Evolutionary conservation across 2,888 invertebrate genomes (phyloP).

Genomic region (Dendrolimus houi): DNA sequence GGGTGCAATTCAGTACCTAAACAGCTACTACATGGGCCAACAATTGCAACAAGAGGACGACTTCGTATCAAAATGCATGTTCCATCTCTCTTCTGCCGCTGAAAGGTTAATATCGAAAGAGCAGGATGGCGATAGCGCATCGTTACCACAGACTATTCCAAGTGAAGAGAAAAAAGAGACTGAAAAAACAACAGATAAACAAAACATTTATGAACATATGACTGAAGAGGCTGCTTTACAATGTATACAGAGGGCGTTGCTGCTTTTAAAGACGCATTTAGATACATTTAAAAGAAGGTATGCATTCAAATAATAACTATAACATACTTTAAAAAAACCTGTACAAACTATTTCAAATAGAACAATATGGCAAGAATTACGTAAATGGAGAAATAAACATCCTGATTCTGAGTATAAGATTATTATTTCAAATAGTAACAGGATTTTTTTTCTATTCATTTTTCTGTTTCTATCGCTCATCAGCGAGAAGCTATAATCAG

Average conservation of each 20-base stretch:
- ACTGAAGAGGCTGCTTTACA: conserved; percentile 88
- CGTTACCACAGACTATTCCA: conserved; percentile 17
- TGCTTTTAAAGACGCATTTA: conserved; percentile 93
- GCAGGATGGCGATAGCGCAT: conserved; percentile 36
- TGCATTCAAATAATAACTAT: conserved; percentile 3
- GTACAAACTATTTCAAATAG: too few species aligned
- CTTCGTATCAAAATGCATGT: conserved; percentile 96
- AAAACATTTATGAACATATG: conserved; percentile 67
- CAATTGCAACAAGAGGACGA: conserved; percentile 94
- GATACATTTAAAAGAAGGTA: conserved; percentile 91
- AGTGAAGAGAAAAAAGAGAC: conserved; percentile 33
- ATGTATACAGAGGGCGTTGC: conserved; percentile 92
- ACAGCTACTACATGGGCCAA: conserved; percentile 95
- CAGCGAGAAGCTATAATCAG: too few species aligned
- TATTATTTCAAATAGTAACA: too few species aligned
- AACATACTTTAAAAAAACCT: too few species aligned
- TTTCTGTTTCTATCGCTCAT: too few species aligned
- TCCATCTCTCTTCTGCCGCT: conserved; percentile 89
- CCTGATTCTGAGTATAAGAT: too few species aligned
- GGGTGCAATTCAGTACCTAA: conserved; percentile 95
- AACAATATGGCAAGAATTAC: too few species aligned
- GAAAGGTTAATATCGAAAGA: conserved; percentile 78
- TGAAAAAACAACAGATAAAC: conserved; percentile 52
- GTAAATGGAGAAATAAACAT: too few species aligned
- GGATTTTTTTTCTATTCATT: too few species aligned